Evolutionary conservation across 30 jellyfish, hydroid and myxozoan species (phyloP), one percentile per base, ranked within the genome.

Genomic region (Euphysa ruthae): DNA sequence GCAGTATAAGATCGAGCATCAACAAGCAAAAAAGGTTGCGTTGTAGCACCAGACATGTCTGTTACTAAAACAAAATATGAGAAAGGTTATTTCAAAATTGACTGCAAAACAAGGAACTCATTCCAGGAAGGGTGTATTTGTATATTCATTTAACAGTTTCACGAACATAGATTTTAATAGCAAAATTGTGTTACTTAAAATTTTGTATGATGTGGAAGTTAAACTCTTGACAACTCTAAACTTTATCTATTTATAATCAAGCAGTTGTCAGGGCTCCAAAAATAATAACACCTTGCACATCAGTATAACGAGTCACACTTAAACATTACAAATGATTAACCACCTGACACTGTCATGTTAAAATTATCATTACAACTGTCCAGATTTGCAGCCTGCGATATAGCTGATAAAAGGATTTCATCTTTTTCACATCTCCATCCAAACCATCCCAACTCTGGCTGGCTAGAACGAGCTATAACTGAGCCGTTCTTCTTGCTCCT

Each of bases 1-100:
- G 98, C 94, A 4, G 94, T 66, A 50, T 80, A 81, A 19, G 98
- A 88, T 4, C 98, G 63, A 1, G 98, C 98, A 79, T 88, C 98
- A 32, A 88, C 74, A 12, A 88, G 33, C 28, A 88, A 27, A 64
- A 80, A 81, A 30, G 83, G 80, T 32, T 58, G 44, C 14, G 20
- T 66, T 32, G 44, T 52, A 31, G 81, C 66, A 4, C 50, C 28
- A 26, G 73, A 73, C 6, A 74, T n/a, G 23, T 81, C 81, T n/a
- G 82, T 25, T 20, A 49, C 78, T 64, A 30, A 69, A 74, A 46
- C 8, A 46, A 2, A 8, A 46, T 10, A n/a, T n/a, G n/a, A n/a
- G n/a, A n/a, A n/a, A 52, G 65, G 7, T 52, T 26, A 38, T 38
- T 38, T 38, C n/a, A 38, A 38, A 38, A 38, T 38, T 38, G n/a